Evolutionary conservation across 2,113 vertebrate species (phyloP), one percentile per base, ranked within the genome.

Genomic region (Oophaga pumilio): DNA sequence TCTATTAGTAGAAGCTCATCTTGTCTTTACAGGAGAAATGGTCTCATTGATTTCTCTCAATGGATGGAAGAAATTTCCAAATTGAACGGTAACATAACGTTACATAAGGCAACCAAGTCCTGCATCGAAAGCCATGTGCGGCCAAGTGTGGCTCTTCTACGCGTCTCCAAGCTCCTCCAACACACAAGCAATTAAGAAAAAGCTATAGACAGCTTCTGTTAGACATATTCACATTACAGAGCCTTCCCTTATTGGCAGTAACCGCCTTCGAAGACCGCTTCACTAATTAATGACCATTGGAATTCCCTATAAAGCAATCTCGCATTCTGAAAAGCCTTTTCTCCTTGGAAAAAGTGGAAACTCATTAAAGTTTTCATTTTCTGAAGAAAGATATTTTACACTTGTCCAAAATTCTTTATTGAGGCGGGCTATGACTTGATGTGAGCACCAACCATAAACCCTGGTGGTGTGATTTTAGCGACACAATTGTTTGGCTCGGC

Each of bases 211-310:
- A 26, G 43, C 62, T 50, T 53, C 49, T 18, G 64, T 52, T 69
- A 43, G 43, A n/a, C 43, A 66, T 62, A n/a, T 83, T 83, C 49
- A 53, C 62, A 68, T 83, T 80, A 20, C 78, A 20, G 56, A 68
- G 52, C 20, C 79, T 69, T 83, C 62, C 60, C 64, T 82, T 64
- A 66, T 82, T 69, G 66, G n/a, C 49, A 53, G 53, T 33, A 74
- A 28, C 26, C 15, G 11, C 56, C 13, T 84, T 73, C 10, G 14
- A 84, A 84, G 52, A 60, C 43, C 49, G 62, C 43, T 82, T 49
- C 43, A 69, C 81, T 83, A 83, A 83, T 83, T 83, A 83, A 83
- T 53, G 62, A n/a, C 28, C 49, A 83, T 83, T 69, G 82, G n/a
- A 84, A 73, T 57, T 56, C 66, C n/a, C 52, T 84, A 64, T 73